A percentile compares a stretch with the other conserved stretches of the same genome.
Evolutionary conservation across 2,113 vertebrate genomes (phyloP).

Genomic region (Tympanuchus pallidicinctus): DNA sequence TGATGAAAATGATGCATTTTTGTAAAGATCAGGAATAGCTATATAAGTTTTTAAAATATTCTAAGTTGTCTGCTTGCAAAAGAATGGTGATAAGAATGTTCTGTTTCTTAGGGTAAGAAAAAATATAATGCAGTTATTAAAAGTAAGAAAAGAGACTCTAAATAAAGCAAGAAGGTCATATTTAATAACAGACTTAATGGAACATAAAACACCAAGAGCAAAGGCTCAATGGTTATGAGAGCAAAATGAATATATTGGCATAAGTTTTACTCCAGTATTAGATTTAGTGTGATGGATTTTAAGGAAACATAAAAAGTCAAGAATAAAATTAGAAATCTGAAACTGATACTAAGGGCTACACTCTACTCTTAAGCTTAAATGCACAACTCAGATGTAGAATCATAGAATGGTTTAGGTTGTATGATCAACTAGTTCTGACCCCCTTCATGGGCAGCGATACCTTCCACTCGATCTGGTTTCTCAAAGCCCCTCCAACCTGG

Average conservation of each 20-base stretch:
- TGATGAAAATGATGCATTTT: background rate
- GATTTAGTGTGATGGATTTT: background rate
- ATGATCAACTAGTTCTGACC: background rate
- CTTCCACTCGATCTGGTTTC: background rate
- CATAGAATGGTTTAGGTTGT: background rate
- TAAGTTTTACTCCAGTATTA: background rate
- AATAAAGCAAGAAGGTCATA: background rate
- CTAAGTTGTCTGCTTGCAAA: background rate
- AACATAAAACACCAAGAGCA: background rate
- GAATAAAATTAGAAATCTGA: background rate
- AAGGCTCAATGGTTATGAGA: background rate
- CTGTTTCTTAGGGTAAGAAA: background rate
- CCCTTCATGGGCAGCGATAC: background rate
- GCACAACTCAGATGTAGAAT: background rate
- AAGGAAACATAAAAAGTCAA: background rate
- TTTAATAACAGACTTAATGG: background rate
- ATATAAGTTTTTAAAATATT: background rate
- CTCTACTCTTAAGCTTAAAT: background rate
- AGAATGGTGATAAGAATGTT: background rate
- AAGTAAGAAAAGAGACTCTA: background rate
- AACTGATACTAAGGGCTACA: background rate
- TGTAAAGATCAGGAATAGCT: background rate
- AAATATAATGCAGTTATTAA: background rate
- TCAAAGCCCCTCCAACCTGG: background rate
- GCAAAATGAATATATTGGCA: background rate